Conservation (phyloP, 2,888 invertebrate species). For the Disparrhopalites patrizii region DNA sequence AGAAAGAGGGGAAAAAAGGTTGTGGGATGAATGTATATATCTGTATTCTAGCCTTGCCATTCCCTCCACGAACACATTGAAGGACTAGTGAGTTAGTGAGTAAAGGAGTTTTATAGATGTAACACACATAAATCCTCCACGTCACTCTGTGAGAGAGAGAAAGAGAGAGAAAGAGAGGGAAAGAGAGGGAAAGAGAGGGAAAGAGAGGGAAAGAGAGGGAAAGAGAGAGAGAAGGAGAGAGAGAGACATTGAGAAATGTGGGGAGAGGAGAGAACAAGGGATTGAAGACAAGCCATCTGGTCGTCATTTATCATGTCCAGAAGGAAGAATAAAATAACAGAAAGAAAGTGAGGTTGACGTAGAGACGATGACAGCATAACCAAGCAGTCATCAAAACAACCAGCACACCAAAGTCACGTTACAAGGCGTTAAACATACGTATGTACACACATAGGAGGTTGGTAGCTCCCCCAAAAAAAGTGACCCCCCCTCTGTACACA, state of each 20-base stretch:
- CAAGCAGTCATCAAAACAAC: slow-evolving; percentile 22
- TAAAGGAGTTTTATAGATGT: too few species aligned
- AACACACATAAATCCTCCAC: too few species aligned
- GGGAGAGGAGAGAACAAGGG: neutral
- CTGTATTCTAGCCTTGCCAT: too few species aligned
- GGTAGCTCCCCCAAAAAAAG: neutral
- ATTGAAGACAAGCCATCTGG: slow-evolving; percentile 20
- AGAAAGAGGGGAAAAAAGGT: too few species aligned
- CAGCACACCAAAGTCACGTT: slow-evolving; percentile 5
- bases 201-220: neutral
- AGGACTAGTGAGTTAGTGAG: too few species aligned
- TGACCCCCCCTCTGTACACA: neutral
- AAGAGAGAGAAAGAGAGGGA: neutral
- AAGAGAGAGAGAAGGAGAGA: neutral
- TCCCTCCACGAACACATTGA: too few species aligned
- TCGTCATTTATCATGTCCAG: slow-evolving; percentile 25
- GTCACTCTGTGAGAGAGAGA: neutral
- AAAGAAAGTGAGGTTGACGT: slow-evolving; percentile 1
- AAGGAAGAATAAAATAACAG: slow-evolving; percentile 20
- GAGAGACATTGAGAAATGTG: neutral
- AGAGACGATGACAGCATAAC: slow-evolving; percentile 23
- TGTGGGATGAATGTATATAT: too few species aligned
- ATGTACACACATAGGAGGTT: neutral
- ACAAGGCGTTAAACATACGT: slow-evolving; percentile 15
- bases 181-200: neutral